Evolutionary conservation across 2,113 vertebrate genomes (phyloP), one percentile per base, ranked within the genome.

Genomic region (Poeciliopsis occidentalis): DNA sequence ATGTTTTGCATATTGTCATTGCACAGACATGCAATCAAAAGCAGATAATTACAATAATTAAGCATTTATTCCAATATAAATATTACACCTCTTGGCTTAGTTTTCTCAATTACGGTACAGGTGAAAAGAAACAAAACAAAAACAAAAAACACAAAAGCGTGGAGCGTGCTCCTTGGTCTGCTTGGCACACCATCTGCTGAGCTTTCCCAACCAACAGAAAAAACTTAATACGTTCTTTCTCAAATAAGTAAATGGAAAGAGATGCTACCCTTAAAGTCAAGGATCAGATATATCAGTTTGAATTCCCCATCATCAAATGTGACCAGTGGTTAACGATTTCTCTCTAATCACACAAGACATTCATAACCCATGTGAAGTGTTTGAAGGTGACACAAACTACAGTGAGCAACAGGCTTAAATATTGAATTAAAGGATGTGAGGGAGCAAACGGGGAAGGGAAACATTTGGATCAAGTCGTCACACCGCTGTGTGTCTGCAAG

Each of bases 21-120:
- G 88, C 80, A 91, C 81, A 77, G 73, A 87, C 88, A 93, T 92
- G 91, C 92, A 87, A 89, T 84, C 79, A 81, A 87, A 93, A 89
- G 88, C 82, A 89, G 81, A 71, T 80, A 75, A 86, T 83, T 66
- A 88, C 82, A 86, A 88, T 85, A 87, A 84, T 84, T 78, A 84
- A 87, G 83, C 83, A 73, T 78, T 90, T 82, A 77, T 77, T 75
- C 81, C 75, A 76, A 79, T 91, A 89, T 91, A 91, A 90, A 91
- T 90, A 91, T 87, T 87, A 92, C 82, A 91, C 75, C 76, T 87
- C 75, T 85, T 78, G 71, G 60, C 75, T 79, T 75, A 69, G 61
- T 75, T 79, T 63, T 75, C 65, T 85, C 67, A 65, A 32, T 80
- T 63, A 81, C 67, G 26, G 76, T 78, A 76, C 69, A 90, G 70